phyloP scores from a whole-genome alignment of 2,113 vertebrate species.

The Cichladusa arquata region DNA sequence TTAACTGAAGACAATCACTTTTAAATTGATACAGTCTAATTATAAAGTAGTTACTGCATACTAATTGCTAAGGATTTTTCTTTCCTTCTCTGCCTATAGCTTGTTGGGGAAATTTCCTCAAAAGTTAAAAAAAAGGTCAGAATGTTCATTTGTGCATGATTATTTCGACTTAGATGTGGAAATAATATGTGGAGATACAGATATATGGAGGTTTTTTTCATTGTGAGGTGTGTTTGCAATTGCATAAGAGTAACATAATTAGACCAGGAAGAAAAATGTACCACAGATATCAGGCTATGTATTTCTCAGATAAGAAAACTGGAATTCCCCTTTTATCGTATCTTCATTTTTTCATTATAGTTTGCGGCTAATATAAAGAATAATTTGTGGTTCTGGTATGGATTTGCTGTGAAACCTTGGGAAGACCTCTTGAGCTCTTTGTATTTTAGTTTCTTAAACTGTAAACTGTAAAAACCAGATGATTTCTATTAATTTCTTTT shows the following conservation, averaged over 20 bases:
- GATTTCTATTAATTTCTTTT: background rate
- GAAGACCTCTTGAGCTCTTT: background rate
- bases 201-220: background rate
- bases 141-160: background rate
- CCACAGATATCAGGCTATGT: background rate
- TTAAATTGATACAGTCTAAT: background rate
- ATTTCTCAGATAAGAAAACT: background rate
- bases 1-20: background rate
- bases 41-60: background rate
- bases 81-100: background rate
- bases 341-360: background rate
- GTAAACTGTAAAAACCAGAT: background rate
- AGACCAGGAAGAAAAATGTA: background rate
- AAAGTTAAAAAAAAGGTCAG: background rate
- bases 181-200: too few relatives aligned
- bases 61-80: background rate
- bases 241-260: background rate
- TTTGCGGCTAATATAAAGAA: background rate
- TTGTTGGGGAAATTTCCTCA: background rate
- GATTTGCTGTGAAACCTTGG: background rate
- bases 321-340: background rate
- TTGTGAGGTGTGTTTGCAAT: background rate
- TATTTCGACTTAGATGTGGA: background rate
- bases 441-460: background rate
- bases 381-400: background rate